phyloP scores from a whole-genome alignment of 2,113 vertebrate species.

The Osmerus eperlanus region DNA sequence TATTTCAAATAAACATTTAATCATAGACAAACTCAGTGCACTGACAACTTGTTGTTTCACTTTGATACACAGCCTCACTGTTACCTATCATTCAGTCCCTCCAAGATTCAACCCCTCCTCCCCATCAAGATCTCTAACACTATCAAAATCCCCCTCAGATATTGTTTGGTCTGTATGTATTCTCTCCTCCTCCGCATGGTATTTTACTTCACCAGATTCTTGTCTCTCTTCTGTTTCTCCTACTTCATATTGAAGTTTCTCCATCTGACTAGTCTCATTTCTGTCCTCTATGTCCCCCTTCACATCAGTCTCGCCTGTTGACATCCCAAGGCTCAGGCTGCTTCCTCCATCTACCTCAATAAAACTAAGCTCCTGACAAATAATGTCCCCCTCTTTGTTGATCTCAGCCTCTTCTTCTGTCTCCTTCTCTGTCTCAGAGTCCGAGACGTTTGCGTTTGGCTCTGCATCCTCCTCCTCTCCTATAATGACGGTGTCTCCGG shows the following conservation, averaged over 20 bases:
- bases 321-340: constrained; percentile 13
- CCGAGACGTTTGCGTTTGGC: neutral
- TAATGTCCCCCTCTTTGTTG: neutral
- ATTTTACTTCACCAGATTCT: no score
- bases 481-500: constrained; percentile 64
- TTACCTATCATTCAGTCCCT: neutral
- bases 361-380: neutral
- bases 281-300: neutral
- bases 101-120: neutral
- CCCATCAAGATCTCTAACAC: neutral
- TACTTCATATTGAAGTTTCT: neutral
- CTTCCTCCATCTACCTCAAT: constrained; percentile 12
- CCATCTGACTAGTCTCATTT: neutral
- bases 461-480: constrained; percentile 34
- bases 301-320: constrained; percentile 16
- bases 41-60: no score
- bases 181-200: no score
- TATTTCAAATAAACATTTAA: no score
- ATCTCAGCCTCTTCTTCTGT: neutral
- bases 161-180: no score
- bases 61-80: neutral
- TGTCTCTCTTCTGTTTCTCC: neutral
- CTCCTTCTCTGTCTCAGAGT: constrained; percentile 22
- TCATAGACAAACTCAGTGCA: no score
- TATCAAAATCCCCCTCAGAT: neutral